Percentiles rank a stretch among this genome's conserved stretches.
These are phyloP conservation scores for Henricia sp. DNA, from an alignment of 53 echinoderm and acorn worm genomes.

Conservation along the genomic window DNA sequence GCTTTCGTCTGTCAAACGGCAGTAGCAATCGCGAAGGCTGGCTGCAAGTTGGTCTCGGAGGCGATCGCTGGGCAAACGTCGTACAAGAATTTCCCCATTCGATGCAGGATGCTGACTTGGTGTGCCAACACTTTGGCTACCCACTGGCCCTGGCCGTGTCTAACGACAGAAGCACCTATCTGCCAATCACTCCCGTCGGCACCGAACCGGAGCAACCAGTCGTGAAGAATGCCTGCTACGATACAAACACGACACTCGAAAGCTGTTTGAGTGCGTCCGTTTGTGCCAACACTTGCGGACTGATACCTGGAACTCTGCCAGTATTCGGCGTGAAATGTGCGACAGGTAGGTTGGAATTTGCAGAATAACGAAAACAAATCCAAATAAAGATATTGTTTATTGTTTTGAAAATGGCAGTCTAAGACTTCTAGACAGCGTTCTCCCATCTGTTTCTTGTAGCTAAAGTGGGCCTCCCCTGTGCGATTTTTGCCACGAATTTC, in stretches of 20 bases:
- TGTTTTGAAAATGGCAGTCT: too few relatives aligned
- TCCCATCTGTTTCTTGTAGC: too few relatives aligned
- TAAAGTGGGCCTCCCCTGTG: too few relatives aligned
- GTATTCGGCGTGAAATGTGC: slow-evolving; percentile 10
- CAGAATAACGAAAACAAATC: too few relatives aligned
- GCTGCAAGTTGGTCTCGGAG: slow-evolving; percentile 15
- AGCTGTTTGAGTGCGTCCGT: neutral
- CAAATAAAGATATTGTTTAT: too few relatives aligned
- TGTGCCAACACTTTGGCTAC: slow-evolving; percentile 4
- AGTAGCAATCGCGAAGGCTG: slow-evolving; percentile 8
- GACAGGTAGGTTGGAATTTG: neutral
- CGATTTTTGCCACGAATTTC: too few relatives aligned
- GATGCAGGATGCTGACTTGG: neutral
- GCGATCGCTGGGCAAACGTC: neutral
- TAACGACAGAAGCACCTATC: neutral
- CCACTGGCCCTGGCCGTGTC: slow-evolving; percentile 2
- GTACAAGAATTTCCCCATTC: neutral
- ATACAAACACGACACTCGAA: neutral
- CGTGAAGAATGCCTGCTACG: neutral
- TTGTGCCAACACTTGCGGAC: neutral
- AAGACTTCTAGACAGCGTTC: too few relatives aligned
- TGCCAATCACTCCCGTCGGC: neutral
- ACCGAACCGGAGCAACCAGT: neutral
- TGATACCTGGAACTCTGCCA: neutral
- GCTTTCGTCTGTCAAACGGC: slow-evolving; percentile 22